Evolutionary conservation across 2,797 vertebrate genomes (phyloP), one percentile per base, ranked within the genome.

Genomic region (Coilia nasus): DNA sequence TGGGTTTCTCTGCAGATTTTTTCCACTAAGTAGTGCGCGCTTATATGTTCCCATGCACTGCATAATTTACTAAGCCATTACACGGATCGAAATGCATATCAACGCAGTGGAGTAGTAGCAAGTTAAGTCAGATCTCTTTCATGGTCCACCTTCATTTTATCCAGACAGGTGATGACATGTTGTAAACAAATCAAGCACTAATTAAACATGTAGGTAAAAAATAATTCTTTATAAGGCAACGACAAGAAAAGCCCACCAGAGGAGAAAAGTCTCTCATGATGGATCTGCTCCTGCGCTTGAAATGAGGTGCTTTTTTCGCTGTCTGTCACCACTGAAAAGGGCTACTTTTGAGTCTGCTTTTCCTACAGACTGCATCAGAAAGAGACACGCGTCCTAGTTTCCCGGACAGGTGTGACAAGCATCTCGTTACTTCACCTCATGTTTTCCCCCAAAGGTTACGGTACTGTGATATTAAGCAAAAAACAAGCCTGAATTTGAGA

Each of bases 91-190:
- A 78, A 78, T 78, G 35, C 15, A 17, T 35, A 78, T 78, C 71
- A 78, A 78, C 71, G 41, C 19, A 1, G 71, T 19, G 31, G 50
- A 54, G 50, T 54, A 54, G 9, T 14, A 54, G 50, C 7, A 78
- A 78, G 71, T 44, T 21, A 21, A 78, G 71, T 78, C 71, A 44
- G 19, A 78, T 78, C 71, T 78, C 71, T 78, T 78, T 44, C 71
- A 78, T 78, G 71, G 17, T 54, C 9, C 71, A 0, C 71, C 35
- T 44, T 44, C 71, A 78, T 44, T 78, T 78, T 78, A 78, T 41
- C 35, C 35, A 78, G 71, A 78, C 85, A 85, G 86, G 85, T 88
- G 86, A 87, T 88, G 90, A 89, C 87, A 88, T 89, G 90, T 87
- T 71, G 82, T 88, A 88, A 91, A 87, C 71, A 86, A 88, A 88